Conservation (phyloP, 2,888 invertebrate species). For the Euclidia mi region DNA sequence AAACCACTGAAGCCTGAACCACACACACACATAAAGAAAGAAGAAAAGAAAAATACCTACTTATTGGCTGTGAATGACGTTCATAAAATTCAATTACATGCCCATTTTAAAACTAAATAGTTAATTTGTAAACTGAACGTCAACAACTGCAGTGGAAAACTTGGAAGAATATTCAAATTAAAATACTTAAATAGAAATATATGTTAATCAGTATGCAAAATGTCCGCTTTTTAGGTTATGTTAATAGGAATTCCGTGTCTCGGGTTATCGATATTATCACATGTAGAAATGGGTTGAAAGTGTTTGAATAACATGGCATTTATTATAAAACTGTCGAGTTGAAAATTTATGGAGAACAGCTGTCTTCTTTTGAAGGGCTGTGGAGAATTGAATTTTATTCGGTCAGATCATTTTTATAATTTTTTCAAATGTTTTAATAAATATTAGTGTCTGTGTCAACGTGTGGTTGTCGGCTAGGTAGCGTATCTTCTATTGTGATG, state of each 20-base stretch:
- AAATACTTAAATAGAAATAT: conserved; percentile 1
- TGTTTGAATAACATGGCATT: conserved; percentile 1
- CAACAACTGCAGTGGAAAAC: conserved; percentile 5
- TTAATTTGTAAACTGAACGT: conserved; percentile 5
- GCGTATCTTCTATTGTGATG: no score
- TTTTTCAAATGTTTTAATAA: no score
- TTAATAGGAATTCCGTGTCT: conserved; percentile 10
- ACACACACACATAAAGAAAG: no score
- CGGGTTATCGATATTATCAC: conserved; percentile 4
- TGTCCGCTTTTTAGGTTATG: conserved; percentile 16
- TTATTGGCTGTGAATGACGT: neutral
- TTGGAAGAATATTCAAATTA: conserved; percentile 6
- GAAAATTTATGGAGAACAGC: neutral
- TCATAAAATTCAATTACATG: conserved; percentile 2
- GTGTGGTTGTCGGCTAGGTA: no score
- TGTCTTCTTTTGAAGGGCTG: neutral
- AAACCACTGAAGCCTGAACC: no score
- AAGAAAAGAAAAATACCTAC: no score
- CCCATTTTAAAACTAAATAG: conserved; percentile 3
- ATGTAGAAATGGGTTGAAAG: conserved; percentile 4
- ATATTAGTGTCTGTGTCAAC: no score
- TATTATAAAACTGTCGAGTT: conserved; percentile 1
- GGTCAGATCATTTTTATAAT: no score
- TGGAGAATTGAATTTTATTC: no score
- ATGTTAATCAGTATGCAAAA: conserved; percentile 15